These are phyloP conservation scores for Camponotus pennsylvanicus DNA, from an alignment of 1,140 invertebrate species.

Conservation along the genomic window DNA sequence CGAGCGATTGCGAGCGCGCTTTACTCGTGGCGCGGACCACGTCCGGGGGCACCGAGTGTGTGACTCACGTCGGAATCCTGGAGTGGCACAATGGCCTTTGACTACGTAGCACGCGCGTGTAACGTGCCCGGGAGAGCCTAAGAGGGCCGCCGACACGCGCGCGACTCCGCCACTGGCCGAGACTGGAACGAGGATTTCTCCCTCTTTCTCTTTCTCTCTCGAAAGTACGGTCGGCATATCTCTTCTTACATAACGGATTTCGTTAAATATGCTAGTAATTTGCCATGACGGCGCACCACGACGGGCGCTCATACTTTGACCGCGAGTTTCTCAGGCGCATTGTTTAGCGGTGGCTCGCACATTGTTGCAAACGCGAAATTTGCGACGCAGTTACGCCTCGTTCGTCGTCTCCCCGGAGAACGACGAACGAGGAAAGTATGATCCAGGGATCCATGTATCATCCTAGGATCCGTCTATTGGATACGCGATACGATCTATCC, in stretches of 20 bases:
- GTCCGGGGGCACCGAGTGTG: conserved; percentile 64
- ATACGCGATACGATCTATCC: neutral
- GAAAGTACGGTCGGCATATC: conserved; percentile 42
- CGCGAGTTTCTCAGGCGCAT: conserved; percentile 49
- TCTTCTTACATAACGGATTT: conserved; percentile 56
- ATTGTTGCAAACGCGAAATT: conserved; percentile 48
- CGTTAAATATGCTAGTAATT: conserved; percentile 60
- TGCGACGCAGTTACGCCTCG: neutral
- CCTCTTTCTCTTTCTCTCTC: neutral
- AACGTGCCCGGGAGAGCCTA: conserved; percentile 13
- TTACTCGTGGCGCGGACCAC: conserved; percentile 64
- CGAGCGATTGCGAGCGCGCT: conserved; percentile 54
- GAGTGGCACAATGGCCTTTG: conserved; percentile 74
- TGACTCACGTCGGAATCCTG: conserved; percentile 76
- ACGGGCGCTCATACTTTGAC: conserved; percentile 40
- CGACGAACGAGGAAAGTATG: neutral
- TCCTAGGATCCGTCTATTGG: neutral
- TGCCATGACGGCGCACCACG: neutral
- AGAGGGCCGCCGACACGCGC: neutral
- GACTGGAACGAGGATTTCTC: conserved; percentile 43
- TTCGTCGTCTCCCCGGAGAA: neutral
- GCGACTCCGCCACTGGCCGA: conserved; percentile 11
- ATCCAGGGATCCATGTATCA: neutral
- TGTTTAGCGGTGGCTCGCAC: conserved; percentile 22
- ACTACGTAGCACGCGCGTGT: conserved; percentile 50